Percentiles rank a stretch among this genome's conserved stretches.
Evolutionary conservation across 1,140 invertebrate species (phyloP).

Genomic region (Leptinotarsa lineolata): DNA sequence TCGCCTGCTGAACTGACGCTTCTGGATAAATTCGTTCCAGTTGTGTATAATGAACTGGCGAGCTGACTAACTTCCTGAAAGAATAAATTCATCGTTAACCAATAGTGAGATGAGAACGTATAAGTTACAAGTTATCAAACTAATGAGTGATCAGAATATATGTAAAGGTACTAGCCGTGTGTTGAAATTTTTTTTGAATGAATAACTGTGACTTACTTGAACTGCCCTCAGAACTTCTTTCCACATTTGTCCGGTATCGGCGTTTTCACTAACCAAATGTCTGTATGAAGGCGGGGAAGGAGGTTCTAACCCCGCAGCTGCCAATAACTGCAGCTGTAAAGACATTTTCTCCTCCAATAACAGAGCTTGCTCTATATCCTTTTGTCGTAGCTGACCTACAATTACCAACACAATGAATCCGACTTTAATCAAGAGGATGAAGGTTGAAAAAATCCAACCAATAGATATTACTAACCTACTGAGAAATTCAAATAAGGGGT

Average conservation of each 20-base stretch:
- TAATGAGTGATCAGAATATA: too few relatives aligned
- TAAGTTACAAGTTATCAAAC: too few relatives aligned
- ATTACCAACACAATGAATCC: slow-evolving; percentile 12
- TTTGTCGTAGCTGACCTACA: slow-evolving; percentile 75
- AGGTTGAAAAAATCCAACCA: too few relatives aligned
- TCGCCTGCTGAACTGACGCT: slow-evolving; percentile 92
- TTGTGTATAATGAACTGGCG: slow-evolving; percentile 71
- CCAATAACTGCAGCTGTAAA: slow-evolving; percentile 77
- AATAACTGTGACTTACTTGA: slow-evolving; percentile 57
- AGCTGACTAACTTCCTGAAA: slow-evolving; percentile 72
- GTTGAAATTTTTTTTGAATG: too few relatives aligned
- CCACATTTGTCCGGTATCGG: slow-evolving; percentile 69
- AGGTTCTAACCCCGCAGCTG: slow-evolving; percentile 63
- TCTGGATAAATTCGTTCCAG: slow-evolving; percentile 77
- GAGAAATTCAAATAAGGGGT: too few relatives aligned
- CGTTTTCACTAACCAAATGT: slow-evolving; percentile 63
- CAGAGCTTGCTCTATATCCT: slow-evolving; percentile 83
- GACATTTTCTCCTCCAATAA: slow-evolving; percentile 88
- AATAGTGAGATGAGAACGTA: too few relatives aligned
- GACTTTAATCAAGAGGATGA: background rate
- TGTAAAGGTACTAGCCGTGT: too few relatives aligned
- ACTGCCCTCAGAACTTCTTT: slow-evolving; percentile 72
- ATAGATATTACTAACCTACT: too few relatives aligned
- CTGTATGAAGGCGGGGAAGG: slow-evolving; percentile 63
- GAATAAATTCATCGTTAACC: background rate